Base-by-base conservation (phyloP, 2,113 vertebrate species). In the Hirundichthys speculiger region DNA sequence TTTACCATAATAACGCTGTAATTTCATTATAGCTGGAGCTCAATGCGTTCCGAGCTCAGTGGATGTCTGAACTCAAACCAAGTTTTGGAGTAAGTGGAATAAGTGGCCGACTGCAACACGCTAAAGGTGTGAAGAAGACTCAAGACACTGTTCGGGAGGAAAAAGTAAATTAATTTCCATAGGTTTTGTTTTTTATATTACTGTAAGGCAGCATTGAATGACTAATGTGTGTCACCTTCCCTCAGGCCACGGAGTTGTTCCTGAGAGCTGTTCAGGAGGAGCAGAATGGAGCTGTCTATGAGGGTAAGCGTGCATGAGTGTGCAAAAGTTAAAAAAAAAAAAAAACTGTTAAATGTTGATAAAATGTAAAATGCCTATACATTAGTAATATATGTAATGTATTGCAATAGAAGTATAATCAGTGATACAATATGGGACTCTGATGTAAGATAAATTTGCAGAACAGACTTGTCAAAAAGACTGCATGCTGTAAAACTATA, bases 21-120 rank as follows among this genome's bases (percentile, higher is more conserved):
- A 47, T 69, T 52, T 22, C 38, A 25, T 85, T 87, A 13, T 74
- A 98, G 97, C 82, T 94, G 77, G 94, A 98, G 87, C 97, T 99
- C 22, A 95, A 93, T 87, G 94, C 90, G 79, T 99, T 99, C 87
- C 92, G 98, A 92, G 94, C 94, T 82, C 94, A 95, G 80, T 99
- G 97, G 98, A 98, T 99, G 96, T 96, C 97, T 84, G 98, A 98
- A 84, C 95, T 99, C 84, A 92, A 91, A 72, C 94, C 95, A 19
- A 92, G 90, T 77, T 81, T 91, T 21, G 92, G 92, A 79, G 90
- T 89, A 30, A 83, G 87, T 70, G 92, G 75, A 34, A 41, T 75
- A 48, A 92, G 90, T 54, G 91, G 58, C 64, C 88, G 82, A 59
- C 71, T 83, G 53, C 91, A 68, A 88, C 94, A 78, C 81, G 72